phyloP scores from a whole-genome alignment of 37 sponge, comb jelly and placozoan species.

The Beroe ovata region DNA sequence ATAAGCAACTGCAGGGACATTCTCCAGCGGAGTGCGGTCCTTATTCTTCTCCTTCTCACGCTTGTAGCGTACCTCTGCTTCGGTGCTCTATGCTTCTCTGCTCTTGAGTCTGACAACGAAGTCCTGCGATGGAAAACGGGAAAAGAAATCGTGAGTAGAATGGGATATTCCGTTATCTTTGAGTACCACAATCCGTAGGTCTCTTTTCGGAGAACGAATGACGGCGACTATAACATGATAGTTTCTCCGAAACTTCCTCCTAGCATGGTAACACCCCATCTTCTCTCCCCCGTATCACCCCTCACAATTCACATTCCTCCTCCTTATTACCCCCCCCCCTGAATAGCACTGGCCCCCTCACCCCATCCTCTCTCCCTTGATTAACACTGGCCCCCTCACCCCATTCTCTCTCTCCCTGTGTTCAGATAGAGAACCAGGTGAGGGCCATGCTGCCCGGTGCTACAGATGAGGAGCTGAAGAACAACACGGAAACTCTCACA shows the following conservation, averaged over 20 bases:
- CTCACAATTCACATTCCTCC: too few relatives aligned
- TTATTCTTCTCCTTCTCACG: background rate
- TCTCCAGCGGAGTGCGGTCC: background rate
- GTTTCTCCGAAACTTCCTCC: background rate
- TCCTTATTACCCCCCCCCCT: too few relatives aligned
- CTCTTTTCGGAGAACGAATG: too few relatives aligned
- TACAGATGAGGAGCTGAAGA: background rate
- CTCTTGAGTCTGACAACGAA: conserved; percentile 1
- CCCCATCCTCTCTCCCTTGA: too few relatives aligned
- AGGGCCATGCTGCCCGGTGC: background rate
- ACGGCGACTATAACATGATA: too few relatives aligned
- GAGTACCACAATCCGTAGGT: too few relatives aligned
- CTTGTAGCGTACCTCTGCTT: background rate
- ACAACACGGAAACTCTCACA: background rate
- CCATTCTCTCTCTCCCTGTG: too few relatives aligned
- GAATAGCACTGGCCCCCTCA: too few relatives aligned
- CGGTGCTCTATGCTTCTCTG: conserved; percentile 29
- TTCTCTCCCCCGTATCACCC: too few relatives aligned
- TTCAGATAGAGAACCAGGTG: conserved; percentile 21
- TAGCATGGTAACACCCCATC: too few relatives aligned
- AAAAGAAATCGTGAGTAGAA: background rate
- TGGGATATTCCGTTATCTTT: too few relatives aligned
- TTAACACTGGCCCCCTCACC: too few relatives aligned
- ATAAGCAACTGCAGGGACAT: background rate
- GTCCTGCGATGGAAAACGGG: background rate